Percentiles rank a stretch among this genome's conserved stretches.
Evolutionary conservation across 2,797 vertebrate genomes (phyloP).

Genomic region (Cynodonichthys magdalenae): DNA sequence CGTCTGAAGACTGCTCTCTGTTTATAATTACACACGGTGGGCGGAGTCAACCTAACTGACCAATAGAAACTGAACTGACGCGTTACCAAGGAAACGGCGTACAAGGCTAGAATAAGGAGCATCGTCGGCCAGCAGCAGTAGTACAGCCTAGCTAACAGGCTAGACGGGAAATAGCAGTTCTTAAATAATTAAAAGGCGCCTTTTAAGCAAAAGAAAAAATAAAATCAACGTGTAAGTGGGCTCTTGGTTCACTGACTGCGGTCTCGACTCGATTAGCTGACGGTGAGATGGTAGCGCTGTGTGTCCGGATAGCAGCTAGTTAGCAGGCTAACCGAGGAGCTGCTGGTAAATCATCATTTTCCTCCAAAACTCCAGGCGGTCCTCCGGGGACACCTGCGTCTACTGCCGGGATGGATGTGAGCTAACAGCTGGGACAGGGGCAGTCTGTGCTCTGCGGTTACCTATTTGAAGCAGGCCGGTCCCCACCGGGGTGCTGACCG

Average conservation of each 20-base stretch:
- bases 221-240: neutral
- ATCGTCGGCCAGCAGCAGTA: neutral
- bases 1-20: no score
- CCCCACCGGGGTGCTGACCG: neutral
- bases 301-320: neutral
- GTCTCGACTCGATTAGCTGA: neutral
- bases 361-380: neutral
- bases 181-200: slow-evolving; percentile 4
- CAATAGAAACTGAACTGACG: slow-evolving; percentile 36
- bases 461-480: neutral
- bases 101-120: slow-evolving; percentile 4
- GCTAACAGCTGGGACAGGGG: slow-evolving; percentile 15
- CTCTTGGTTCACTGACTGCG: no score
- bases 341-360: neutral
- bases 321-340: neutral
- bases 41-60: slow-evolving; percentile 16
- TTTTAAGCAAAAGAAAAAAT: neutral
- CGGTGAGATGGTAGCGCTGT: neutral
- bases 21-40: neutral
- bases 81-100: slow-evolving; percentile 72
- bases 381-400: neutral
- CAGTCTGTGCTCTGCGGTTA: neutral
- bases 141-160: slow-evolving; percentile 23
- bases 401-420: slow-evolving; percentile 30
- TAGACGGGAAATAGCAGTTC: neutral